Base-by-base conservation (phyloP, 2,113 vertebrate genomes). In the Passer montanus region DNA sequence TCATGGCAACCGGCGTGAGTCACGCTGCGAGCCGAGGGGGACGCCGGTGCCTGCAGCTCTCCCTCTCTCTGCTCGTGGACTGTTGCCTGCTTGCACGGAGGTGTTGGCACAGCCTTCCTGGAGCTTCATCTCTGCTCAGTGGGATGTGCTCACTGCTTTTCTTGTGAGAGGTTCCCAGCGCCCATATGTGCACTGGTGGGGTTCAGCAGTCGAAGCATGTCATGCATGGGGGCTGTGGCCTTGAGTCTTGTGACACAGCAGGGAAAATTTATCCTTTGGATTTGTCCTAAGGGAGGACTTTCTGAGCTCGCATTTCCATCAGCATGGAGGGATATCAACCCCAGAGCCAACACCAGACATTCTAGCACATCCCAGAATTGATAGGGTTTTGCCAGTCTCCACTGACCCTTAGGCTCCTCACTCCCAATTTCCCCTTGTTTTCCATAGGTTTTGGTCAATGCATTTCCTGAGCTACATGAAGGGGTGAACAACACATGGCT, bases 191-290 rank as follows among this genome's bases (percentile, higher is more conserved):
- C 2, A 0, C 24, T 5, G 53, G 49, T 66, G 84, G 72, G 47
- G 75, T 19, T 70, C 64, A 11, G 69, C 0, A 1, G 52, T 47
- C 0, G 0, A 37, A 90, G 53, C 0, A 1, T 13, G 35, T 16
- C 1, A 0, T 8, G 27, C 0, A 0, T 7, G 13, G 11, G 47
- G 33, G 35, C 23, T 49, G 55, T 30, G 75, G 74, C 4, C 1
- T 11, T 43, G 28, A 49, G 31, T 53, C 31, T 55, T 30, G 30
- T 44, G 62, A 43, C 27, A 15, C 0, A 2, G 78, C 52, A 82
- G 62, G 7, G 44, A 68, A 72, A 37, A 59, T 28, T 41, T 46
- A 39, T 66, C 59, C 55, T 84, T 81, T 58, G 76, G 43, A 30
- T 30, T 66, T n/a, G 7, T 41, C 26, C 53, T 33, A 13, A 56